Conservation (phyloP, 2,888 invertebrate species). For the Anthophora plumipes region DNA sequence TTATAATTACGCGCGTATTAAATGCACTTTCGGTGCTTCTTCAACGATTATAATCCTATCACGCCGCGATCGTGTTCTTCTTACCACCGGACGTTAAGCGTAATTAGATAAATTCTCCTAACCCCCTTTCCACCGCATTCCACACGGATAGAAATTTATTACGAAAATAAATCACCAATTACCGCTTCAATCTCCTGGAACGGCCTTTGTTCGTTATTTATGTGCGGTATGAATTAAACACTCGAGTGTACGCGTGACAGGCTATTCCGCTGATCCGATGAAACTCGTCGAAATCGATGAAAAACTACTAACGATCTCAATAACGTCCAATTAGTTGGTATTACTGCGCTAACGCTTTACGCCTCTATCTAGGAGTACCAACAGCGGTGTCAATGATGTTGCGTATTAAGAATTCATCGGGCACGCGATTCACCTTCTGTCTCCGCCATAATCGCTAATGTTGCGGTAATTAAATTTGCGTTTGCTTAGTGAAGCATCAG, state of each 20-base stretch:
- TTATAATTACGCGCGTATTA: conserved; percentile 37
- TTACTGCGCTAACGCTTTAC: not conserved
- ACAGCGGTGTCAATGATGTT: conserved; percentile 6
- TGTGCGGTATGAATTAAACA: conserved; percentile 20
- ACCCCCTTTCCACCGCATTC: conserved; percentile 12
- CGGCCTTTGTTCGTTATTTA: conserved; percentile 34
- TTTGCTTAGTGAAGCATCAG: conserved; percentile 54
- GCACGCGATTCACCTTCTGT: conserved; percentile 39
- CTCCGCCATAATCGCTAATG: conserved; percentile 54
- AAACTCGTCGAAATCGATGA: not conserved
- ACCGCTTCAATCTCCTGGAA: conserved; percentile 20
- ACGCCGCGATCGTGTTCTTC: conserved; percentile 11
- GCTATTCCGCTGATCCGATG: not conserved
- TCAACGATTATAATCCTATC: conserved; percentile 24
- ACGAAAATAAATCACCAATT: conserved; percentile 44
- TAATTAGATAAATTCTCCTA: conserved; percentile 36
- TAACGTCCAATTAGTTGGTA: conserved; percentile 32
- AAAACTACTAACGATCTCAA: conserved; percentile 22
- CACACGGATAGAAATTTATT: conserved; percentile 23
- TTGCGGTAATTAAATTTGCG: conserved; percentile 70
- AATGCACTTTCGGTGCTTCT: conserved; percentile 30
- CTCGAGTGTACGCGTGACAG: not conserved
- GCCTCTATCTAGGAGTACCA: conserved; percentile 2
- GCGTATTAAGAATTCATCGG: conserved; percentile 50
- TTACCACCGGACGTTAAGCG: conserved; percentile 4